Base-by-base conservation (phyloP, 2,888 invertebrate species). In the Phasia obesa region DNA sequence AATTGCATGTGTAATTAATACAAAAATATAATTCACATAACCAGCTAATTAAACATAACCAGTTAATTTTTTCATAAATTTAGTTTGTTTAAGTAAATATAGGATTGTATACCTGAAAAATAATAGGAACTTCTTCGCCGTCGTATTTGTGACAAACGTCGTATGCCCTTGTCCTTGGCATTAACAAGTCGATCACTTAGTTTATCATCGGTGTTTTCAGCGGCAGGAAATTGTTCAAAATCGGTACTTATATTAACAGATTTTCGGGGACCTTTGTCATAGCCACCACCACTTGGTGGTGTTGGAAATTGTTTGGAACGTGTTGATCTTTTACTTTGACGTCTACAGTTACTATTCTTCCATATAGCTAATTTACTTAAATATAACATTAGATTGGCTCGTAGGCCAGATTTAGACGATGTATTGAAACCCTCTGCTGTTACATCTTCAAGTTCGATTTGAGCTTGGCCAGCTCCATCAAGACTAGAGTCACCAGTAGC, bases 71-170 rank as follows among this genome's bases (percentile, higher is more conserved):
- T n/a, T n/a, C n/a, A n/a, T n/a, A n/a, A n/a, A n/a, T n/a, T n/a
- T n/a, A n/a, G n/a, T n/a, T n/a, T n/a, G n/a, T n/a, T n/a, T n/a
- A n/a, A n/a, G n/a, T n/a, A 35, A 35, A 42, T n/a, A 42, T n/a
- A 42, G 3, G 13, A n/a, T 15, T 59, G 83, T 83, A 87, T 90
- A 91, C 91, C 91, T 82, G 91, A 90, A 86, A 90, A 91, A 78
- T 90, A 91, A 83, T 90, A 91, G 60, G 91, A 91, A 85, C 90
- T 91, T 82, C 91, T 87, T 9, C 91, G 87, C 9, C 90, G 87
- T 69, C 90, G 88, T 44, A 88, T 85, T 85, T 91, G 89, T 49
- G 91, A 90, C 47, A 91, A 79, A 57, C 90, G 89, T n/a, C 90
- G 86, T 57, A 88, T 87, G 59, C 88, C 85, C 42, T 85, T 85